phyloP scores from a whole-genome alignment of 2,113 vertebrate species.

The Nerophis ophidion region DNA sequence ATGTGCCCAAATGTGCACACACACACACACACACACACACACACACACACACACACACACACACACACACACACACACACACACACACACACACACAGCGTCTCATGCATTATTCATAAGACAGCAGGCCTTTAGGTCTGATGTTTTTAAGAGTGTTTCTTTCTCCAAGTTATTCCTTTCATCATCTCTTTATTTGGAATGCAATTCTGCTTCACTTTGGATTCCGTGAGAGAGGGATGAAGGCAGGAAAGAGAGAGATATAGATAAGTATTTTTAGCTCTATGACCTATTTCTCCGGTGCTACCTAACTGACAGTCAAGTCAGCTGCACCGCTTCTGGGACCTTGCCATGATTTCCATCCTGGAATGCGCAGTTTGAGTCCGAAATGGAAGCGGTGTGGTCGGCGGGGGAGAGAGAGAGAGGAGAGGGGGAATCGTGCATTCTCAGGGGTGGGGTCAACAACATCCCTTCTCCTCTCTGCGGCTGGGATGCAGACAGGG shows the following conservation, averaged over 20 bases:
- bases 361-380: conserved; percentile 35
- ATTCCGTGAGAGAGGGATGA: conserved; percentile 27
- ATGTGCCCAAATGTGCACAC: background rate
- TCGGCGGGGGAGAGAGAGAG: conserved; percentile 2
- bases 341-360: conserved; percentile 52
- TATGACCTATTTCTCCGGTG: conserved; percentile 78
- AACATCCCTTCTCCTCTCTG: conserved; percentile 46
- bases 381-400: conserved; percentile 17
- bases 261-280: conserved; percentile 77
- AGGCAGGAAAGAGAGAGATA: conserved; percentile 56
- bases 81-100: conserved; percentile 17
- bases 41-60: conserved; percentile 12
- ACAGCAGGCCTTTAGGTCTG: conserved; percentile 51
- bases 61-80: conserved; percentile 5
- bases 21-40: conserved; percentile 4
- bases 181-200: conserved; percentile 60
- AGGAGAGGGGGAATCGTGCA: conserved; percentile 33
- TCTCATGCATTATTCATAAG: conserved; percentile 37
- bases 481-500: conserved; percentile 53
- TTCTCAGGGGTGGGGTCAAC: conserved; percentile 53
- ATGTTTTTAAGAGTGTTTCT: conserved; percentile 61
- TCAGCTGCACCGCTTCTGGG: conserved; percentile 62
- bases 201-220: conserved; percentile 52
- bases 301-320: conserved; percentile 73
- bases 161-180: conserved; percentile 56